These are phyloP conservation scores for Cephus pulcher DNA, from an alignment of 2,888 invertebrate species.

Conservation along the genomic window DNA sequence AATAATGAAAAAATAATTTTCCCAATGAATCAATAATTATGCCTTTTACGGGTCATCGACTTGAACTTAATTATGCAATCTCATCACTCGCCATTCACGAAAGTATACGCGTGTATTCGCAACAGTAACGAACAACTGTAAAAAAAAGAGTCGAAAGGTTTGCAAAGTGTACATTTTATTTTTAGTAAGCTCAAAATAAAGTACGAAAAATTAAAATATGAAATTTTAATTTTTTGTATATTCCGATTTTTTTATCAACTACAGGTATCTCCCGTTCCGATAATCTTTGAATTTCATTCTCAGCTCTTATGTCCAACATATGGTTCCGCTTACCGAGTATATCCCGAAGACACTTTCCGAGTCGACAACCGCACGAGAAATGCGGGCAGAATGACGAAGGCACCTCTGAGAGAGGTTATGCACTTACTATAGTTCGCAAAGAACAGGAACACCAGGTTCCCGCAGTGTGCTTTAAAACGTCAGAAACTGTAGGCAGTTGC, in stretches of 20 bases:
- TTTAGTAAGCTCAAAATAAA: neutral
- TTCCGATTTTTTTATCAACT: neutral
- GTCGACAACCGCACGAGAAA: slow-evolving; percentile 67
- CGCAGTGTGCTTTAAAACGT: slow-evolving; percentile 45
- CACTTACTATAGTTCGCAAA: slow-evolving; percentile 38
- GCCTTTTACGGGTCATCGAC: neutral
- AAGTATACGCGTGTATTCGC: neutral
- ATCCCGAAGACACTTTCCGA: slow-evolving; percentile 63
- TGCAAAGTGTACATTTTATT: neutral
- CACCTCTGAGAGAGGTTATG: slow-evolving; percentile 52
- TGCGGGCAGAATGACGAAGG: slow-evolving; percentile 58
- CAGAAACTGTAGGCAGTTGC: slow-evolving; percentile 55
- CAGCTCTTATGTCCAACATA: neutral
- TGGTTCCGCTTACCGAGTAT: slow-evolving; percentile 57
- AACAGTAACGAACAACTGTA: neutral
- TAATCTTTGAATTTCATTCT: neutral
- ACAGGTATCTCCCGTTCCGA: neutral
- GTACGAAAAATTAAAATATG: neutral
- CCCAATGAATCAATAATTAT: neutral
- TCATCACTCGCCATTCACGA: neutral
- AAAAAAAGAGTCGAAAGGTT: neutral
- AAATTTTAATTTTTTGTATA: neutral
- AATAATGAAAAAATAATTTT: neutral
- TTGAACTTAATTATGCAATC: neutral
- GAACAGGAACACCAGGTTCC: slow-evolving; percentile 48